These are phyloP conservation scores for Bombyx mandarina DNA, from an alignment of 1,140 invertebrate genomes.

Conservation along the genomic window DNA sequence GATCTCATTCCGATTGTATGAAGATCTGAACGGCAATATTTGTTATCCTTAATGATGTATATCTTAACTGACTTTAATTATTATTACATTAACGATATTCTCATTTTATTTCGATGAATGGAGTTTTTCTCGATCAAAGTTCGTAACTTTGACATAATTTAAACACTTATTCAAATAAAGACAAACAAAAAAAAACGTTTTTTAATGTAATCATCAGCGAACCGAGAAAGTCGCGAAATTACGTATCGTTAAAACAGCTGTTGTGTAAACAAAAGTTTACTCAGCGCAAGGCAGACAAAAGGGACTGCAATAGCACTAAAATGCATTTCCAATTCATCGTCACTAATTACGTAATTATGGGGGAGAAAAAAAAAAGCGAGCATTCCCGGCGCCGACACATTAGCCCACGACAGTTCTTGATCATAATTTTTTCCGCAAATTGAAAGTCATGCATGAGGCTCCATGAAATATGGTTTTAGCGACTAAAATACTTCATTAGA, in stretches of 20 bases:
- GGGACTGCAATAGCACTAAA: conserved; percentile 42
- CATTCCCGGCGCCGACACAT: conserved; percentile 53
- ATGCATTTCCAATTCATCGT: conserved; percentile 58
- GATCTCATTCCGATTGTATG: too few species aligned
- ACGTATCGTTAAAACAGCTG: conserved; percentile 37
- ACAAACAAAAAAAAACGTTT: too few species aligned
- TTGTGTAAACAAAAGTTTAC: conserved; percentile 33
- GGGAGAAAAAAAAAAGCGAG: conserved; percentile 42
- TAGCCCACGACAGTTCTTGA: conserved; percentile 46
- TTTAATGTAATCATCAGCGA: not conserved
- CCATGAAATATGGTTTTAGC: conserved; percentile 16
- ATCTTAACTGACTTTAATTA: too few species aligned
- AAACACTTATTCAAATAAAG: too few species aligned
- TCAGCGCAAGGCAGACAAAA: conserved; percentile 47
- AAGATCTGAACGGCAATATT: too few species aligned
- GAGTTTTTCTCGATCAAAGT: too few species aligned
- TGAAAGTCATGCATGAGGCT: conserved; percentile 38
- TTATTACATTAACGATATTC: too few species aligned
- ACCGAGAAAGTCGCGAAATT: conserved; percentile 10
- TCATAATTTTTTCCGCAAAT: conserved; percentile 35
- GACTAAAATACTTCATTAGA: conserved; percentile 18
- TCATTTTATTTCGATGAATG: too few species aligned
- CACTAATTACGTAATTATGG: conserved; percentile 66
- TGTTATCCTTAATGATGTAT: too few species aligned
- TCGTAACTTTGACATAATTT: too few species aligned